Evolutionary conservation across 1,140 invertebrate species (phyloP).

Genomic region (Aradophagus sp.): DNA sequence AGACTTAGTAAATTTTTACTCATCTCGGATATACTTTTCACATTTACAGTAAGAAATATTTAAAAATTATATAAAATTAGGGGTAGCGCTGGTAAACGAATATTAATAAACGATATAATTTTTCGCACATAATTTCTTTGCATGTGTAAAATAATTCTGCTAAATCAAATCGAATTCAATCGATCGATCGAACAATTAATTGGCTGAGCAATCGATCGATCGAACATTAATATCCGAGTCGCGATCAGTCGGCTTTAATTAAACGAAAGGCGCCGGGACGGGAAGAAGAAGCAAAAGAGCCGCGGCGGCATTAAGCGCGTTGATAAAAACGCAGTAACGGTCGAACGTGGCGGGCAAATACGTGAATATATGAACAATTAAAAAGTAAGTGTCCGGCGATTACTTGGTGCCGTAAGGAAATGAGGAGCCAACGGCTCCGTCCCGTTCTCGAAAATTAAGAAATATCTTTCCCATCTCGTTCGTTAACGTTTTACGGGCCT

Average conservation of each 20-base stretch:
- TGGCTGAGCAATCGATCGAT: slow-evolving; percentile 24
- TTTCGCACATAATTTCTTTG: too few relatives aligned
- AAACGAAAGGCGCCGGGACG: not conserved
- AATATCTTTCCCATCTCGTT: slow-evolving; percentile 43
- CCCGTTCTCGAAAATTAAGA: slow-evolving; percentile 45
- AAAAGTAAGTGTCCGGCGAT: slow-evolving; percentile 29
- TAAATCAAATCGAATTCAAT: slow-evolving; percentile 3
- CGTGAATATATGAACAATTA: slow-evolving; percentile 29
- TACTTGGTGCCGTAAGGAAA: slow-evolving; percentile 2
- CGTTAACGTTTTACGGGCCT: slow-evolving; percentile 42
- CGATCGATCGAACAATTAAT: slow-evolving; percentile 14
- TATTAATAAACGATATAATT: too few relatives aligned
- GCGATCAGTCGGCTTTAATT: slow-evolving; percentile 10
- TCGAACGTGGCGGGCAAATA: slow-evolving; percentile 10
- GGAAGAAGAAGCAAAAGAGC: not conserved
- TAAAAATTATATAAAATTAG: too few relatives aligned
- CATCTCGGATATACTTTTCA: too few relatives aligned
- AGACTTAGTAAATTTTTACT: too few relatives aligned
- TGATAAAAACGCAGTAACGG: slow-evolving; percentile 12
- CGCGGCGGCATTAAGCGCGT: slow-evolving; percentile 9
- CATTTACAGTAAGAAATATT: too few relatives aligned
- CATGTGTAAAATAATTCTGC: slow-evolving; percentile 8
- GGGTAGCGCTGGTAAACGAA: too few relatives aligned
- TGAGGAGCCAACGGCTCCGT: not conserved
- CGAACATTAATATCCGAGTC: slow-evolving; percentile 5